Conservation (phyloP, 2,113 vertebrate genomes). For the Gila orcuttii region DNA sequence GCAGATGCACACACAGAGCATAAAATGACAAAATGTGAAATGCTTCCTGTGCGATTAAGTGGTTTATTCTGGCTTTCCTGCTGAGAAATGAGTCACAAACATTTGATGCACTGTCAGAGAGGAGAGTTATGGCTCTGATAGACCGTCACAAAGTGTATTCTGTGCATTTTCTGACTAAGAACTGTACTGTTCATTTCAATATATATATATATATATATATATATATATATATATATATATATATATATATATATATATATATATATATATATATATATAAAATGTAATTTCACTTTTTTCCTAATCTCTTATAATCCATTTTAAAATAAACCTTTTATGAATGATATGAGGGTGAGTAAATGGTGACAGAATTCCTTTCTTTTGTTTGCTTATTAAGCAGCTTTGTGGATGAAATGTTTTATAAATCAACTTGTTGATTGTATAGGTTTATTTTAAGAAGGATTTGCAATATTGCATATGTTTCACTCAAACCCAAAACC, state of each 20-base stretch:
- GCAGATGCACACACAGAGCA: neutral
- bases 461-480: too few species aligned
- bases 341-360: too few species aligned
- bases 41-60: conserved; percentile 15
- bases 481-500: too few species aligned
- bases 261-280: neutral
- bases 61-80: conserved; percentile 16
- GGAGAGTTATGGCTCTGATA: neutral
- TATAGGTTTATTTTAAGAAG: neutral
- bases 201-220: neutral
- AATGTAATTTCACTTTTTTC: too few species aligned
- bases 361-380: too few species aligned
- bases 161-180: neutral
- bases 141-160: neutral
- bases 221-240: too few species aligned
- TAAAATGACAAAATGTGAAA: conserved; percentile 12
- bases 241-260: neutral
- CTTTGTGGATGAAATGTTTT: neutral
- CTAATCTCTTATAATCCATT: too few species aligned
- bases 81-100: conserved; percentile 12
- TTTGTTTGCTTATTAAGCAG: neutral
- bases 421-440: neutral
- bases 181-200: neutral
- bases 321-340: too few species aligned
- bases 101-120: conserved; percentile 22